Percentiles rank a stretch among this genome's conserved stretches.
Conservation (phyloP, 2,888 invertebrate genomes). For the Polietes domitor region DNA sequence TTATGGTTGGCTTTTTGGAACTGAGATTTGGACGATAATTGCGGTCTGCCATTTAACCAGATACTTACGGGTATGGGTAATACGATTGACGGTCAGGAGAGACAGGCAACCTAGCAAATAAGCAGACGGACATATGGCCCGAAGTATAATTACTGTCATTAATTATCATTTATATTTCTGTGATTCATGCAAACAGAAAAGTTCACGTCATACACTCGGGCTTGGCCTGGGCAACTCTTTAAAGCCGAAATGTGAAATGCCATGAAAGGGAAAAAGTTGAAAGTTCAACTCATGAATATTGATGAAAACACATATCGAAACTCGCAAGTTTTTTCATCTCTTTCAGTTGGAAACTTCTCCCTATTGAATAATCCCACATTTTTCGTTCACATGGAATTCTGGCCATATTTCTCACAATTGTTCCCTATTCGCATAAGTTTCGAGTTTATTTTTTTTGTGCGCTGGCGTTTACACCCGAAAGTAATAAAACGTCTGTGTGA, state of each 20-base stretch:
- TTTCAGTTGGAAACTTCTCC: not conserved
- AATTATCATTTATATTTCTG: not conserved
- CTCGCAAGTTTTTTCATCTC: not conserved
- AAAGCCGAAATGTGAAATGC: no score
- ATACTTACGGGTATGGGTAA: not conserved
- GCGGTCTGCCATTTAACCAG: not conserved
- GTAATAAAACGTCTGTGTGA: constrained; percentile 46
- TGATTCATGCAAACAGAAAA: not conserved
- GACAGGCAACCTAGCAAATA: not conserved
- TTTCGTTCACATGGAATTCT: no score
- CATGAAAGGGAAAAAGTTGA: not conserved
- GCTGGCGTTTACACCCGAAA: constrained; percentile 34
- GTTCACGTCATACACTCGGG: not conserved
- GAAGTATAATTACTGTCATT: not conserved
- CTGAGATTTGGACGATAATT: constrained; percentile 14
- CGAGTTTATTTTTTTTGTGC: not conserved
- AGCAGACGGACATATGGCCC: not conserved
- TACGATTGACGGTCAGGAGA: not conserved
- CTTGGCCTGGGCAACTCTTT: not conserved
- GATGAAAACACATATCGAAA: not conserved
- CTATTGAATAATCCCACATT: not conserved
- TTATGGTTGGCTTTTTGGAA: not conserved
- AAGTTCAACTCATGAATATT: not conserved
- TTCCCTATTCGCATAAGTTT: constrained; percentile 1
- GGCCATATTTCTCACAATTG: constrained; percentile 1